Evolutionary conservation across 35 echinoderm and acorn worm genomes (phyloP), one percentile per base, ranked within the genome.

Genomic region (Apostichopus californicus): DNA sequence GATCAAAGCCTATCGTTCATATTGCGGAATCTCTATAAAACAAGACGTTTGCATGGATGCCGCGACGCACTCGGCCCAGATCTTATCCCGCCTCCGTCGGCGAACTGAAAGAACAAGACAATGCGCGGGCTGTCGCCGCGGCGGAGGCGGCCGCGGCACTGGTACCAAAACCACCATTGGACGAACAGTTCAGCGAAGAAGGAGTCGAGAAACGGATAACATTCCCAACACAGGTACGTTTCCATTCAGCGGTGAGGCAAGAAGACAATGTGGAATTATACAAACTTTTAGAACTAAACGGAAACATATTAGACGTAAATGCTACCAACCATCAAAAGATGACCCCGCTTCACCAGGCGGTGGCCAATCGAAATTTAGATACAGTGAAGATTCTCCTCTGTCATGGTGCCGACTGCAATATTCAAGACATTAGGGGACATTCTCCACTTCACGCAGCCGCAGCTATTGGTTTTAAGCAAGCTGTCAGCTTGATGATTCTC

Each of bases 191-290:
- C 5, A 77, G 14, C 58, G 56, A 84, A 56, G 78, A 26, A 53
- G 90, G 61, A 24, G 24, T 53, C 58, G 78, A 57, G 89, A 78
- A 77, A 80, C 97, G 93, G 15, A 99, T 99, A 21, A 91, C 95
- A 73, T 99, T 99, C 90, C 88, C 97, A 78, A 83, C 92, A 24
- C 90, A 94, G 54, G 97, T 99, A 28, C 90, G 95, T 22, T 94
- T 99, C 86, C 93, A 93, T 78, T 96, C 92, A 22, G 97, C 97
- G 14, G 95, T 99, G 8, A 93, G 96, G 28, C 87, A 94, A 55
- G 92, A 96, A 90, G 97, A 99, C 92, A 99, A 93, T 81, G 59
- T 83, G 5, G 97, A 99, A 82, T 88, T 99, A 20, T 86, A 21
- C 20, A 71, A 89, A 64, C 73, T 92, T 52, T 81, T 94, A 82